These are phyloP conservation scores for Pogonomyrmex californicus DNA, from an alignment of 1,140 invertebrate species.

Conservation along the genomic window DNA sequence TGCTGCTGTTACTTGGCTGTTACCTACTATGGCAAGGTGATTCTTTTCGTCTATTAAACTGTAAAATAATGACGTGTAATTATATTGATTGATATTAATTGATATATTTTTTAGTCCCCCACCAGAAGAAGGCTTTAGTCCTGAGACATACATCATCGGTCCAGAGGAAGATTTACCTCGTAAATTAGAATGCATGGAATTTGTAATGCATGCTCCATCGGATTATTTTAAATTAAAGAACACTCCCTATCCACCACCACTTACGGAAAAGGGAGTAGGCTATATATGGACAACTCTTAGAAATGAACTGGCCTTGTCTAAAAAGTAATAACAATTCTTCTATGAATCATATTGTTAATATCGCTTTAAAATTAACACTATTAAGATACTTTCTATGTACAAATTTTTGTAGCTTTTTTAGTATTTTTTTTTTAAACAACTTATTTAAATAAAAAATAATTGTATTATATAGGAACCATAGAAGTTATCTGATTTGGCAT, in stretches of 20 bases:
- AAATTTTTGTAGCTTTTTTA: neutral
- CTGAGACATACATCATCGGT: slow-evolving; percentile 96
- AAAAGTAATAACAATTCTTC: slow-evolving; percentile 67
- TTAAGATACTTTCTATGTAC: neutral
- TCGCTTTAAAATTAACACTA: neutral
- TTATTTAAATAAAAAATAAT: slow-evolving; percentile 13
- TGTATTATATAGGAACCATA: neutral
- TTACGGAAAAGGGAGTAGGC: slow-evolving; percentile 88
- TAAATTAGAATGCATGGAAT: slow-evolving; percentile 95
- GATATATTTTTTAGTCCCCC: slow-evolving; percentile 88
- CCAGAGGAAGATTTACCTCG: slow-evolving; percentile 96
- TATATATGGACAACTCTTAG: slow-evolving; percentile 90
- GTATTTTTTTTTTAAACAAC: neutral
- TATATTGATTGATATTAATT: neutral
- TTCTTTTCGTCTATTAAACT: slow-evolving; percentile 6
- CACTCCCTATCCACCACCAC: slow-evolving; percentile 91
- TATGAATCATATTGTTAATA: neutral
- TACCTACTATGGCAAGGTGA: slow-evolving; percentile 92
- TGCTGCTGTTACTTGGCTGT: slow-evolving; percentile 96
- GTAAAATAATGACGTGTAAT: neutral
- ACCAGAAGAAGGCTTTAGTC: slow-evolving; percentile 93
- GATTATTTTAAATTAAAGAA: slow-evolving; percentile 94
- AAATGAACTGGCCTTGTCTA: slow-evolving; percentile 79
- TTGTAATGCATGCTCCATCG: slow-evolving; percentile 97
- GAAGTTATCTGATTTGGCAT: neutral